phyloP scores from a whole-genome alignment of 2,797 vertebrate species.

The Diplodus puntazzo region DNA sequence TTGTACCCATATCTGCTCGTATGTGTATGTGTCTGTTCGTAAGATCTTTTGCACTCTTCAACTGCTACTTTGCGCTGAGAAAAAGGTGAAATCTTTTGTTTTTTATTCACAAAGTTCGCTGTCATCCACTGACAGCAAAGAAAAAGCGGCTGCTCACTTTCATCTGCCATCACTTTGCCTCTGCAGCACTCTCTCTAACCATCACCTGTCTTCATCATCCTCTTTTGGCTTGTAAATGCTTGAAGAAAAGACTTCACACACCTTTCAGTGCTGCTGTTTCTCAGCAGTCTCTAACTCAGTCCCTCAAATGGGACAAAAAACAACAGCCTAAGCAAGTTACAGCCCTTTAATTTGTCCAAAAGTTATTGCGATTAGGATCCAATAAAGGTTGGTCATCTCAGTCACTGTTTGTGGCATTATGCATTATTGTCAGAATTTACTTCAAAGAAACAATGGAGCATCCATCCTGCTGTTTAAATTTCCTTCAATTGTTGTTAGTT shows the following conservation, averaged over 20 bases:
- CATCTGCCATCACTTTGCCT: constrained; percentile 40
- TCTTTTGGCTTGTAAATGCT: constrained; percentile 10
- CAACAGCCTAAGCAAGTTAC: background rate
- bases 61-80: background rate
- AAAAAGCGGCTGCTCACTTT: constrained; percentile 41
- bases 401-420: too few species aligned
- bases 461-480: background rate
- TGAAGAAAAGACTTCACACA: constrained; percentile 31
- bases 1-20: background rate
- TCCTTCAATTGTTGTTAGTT: background rate
- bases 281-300: constrained; percentile 15
- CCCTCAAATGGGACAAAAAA: background rate
- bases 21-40: too few species aligned
- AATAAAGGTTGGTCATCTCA: background rate
- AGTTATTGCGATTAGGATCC: background rate
- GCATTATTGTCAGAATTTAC: background rate
- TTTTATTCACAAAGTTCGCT: background rate
- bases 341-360: background rate
- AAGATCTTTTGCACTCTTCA: background rate
- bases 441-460: background rate
- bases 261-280: background rate
- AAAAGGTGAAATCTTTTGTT: constrained; percentile 14
- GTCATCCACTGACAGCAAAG: constrained; percentile 22
- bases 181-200: constrained; percentile 24
- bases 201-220: constrained; percentile 39